A percentile compares a stretch with the other conserved stretches of the same genome.
These are phyloP conservation scores for Acridotheres tristis DNA, from an alignment of 2,797 vertebrate species.

Conservation along the genomic window DNA sequence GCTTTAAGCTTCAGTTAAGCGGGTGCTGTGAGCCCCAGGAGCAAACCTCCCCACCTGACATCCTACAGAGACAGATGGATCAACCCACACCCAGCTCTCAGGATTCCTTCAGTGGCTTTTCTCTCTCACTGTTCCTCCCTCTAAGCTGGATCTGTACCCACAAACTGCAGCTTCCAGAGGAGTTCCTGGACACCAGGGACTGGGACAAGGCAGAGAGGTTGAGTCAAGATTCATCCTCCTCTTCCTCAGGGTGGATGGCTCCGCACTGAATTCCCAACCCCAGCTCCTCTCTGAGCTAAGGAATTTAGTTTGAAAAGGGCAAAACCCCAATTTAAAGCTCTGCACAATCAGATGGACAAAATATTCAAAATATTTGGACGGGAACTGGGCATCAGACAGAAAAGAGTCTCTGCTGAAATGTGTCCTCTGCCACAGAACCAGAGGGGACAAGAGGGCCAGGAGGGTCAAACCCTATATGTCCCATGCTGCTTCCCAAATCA, in stretches of 20 bases:
- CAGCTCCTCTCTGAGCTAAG: neutral
- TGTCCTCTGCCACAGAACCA: neutral
- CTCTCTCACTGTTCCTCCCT: neutral
- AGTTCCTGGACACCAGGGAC: neutral
- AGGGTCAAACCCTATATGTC: neutral
- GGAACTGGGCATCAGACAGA: neutral
- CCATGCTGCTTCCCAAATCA: rapidly evolving
- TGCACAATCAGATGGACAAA: neutral
- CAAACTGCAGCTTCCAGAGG: neutral
- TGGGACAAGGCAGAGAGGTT: neutral
- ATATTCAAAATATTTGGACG: neutral
- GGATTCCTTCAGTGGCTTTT: neutral
- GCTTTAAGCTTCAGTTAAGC: neutral
- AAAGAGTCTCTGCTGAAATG: neutral
- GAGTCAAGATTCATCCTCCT: neutral
- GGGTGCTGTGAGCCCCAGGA: neutral
- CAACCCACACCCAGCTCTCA: neutral
- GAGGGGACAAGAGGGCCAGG: neutral
- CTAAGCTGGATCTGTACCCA: neutral
- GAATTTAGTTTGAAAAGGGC: neutral
- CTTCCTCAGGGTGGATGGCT: neutral
- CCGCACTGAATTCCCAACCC: neutral
- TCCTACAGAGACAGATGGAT: neutral
- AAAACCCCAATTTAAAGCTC: neutral
- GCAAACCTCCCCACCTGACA: neutral